Evolutionary conservation across 2,113 vertebrate genomes (phyloP).

Genomic region (Amblyopsis rosae): DNA sequence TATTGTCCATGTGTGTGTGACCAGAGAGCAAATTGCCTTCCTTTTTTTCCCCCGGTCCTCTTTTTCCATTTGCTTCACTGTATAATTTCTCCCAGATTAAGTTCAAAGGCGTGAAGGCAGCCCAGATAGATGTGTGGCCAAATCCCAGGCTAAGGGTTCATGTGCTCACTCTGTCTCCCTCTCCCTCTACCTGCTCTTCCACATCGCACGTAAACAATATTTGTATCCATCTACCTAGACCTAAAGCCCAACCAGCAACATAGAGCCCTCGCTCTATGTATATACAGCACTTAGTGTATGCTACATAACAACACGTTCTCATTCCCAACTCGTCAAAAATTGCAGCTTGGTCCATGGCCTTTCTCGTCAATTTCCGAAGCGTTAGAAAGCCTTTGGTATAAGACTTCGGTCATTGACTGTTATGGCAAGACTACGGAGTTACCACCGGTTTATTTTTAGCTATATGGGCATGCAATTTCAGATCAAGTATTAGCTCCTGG

Average conservation of each 20-base stretch:
- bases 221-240: background rate
- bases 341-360: too few relatives aligned
- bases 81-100: slow-evolving; percentile 60
- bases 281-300: background rate
- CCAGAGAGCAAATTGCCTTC: slow-evolving; percentile 31
- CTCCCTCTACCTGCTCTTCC: background rate
- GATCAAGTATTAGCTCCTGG: too few relatives aligned
- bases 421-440: too few relatives aligned
- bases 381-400: too few relatives aligned
- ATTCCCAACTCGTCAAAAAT: too few relatives aligned
- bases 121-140: slow-evolving; percentile 53
- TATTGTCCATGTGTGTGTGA: slow-evolving; percentile 39
- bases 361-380: too few relatives aligned
- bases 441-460: too few relatives aligned
- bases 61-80: slow-evolving; percentile 36
- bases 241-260: background rate
- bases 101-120: slow-evolving; percentile 39
- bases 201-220: background rate
- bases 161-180: slow-evolving; percentile 15
- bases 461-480: too few relatives aligned
- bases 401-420: too few relatives aligned
- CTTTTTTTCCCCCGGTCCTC: background rate
- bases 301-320: too few relatives aligned
- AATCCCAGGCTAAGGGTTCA: slow-evolving; percentile 34
- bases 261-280: background rate